Conservation (phyloP, 1,140 invertebrate genomes). For the Subanguina moxae region DNA sequence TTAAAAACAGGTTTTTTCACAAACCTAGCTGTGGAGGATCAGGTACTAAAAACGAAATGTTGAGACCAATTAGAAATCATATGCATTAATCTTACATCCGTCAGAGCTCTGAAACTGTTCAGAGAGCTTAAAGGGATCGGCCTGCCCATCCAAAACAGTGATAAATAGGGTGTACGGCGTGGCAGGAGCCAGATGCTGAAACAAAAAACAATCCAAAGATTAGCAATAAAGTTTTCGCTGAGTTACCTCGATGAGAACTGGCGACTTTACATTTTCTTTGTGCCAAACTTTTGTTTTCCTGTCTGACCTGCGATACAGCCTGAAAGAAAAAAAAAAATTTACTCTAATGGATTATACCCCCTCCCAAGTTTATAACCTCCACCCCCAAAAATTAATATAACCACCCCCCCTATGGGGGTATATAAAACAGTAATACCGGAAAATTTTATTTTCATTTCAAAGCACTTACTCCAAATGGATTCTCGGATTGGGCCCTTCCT, state of each 20-base stretch:
- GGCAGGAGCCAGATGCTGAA: constrained; percentile 40
- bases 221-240: no score
- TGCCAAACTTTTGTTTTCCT: constrained; percentile 30
- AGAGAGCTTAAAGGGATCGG: constrained; percentile 46
- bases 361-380: constrained; percentile 4
- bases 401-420: no score
- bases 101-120: constrained; percentile 50
- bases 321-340: constrained; percentile 31
- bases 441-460: not conserved
- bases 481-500: constrained; percentile 41
- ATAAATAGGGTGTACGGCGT: constrained; percentile 56
- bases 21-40: constrained; percentile 2
- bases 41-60: constrained; percentile 2
- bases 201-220: no score
- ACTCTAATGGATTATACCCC: no score
- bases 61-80: not conserved
- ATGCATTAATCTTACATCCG: constrained; percentile 12
- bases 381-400: no score
- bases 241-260: constrained; percentile 34
- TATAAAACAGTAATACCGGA: not conserved
- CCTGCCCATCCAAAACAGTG: constrained; percentile 49
- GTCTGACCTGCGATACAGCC: constrained; percentile 33
- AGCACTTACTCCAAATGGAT: constrained; percentile 45
- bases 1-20: no score
- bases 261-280: constrained; percentile 45